Evolutionary conservation across 2,888 invertebrate genomes (phyloP), one percentile per base, ranked within the genome.

Genomic region (Drosophila meridionalis): DNA sequence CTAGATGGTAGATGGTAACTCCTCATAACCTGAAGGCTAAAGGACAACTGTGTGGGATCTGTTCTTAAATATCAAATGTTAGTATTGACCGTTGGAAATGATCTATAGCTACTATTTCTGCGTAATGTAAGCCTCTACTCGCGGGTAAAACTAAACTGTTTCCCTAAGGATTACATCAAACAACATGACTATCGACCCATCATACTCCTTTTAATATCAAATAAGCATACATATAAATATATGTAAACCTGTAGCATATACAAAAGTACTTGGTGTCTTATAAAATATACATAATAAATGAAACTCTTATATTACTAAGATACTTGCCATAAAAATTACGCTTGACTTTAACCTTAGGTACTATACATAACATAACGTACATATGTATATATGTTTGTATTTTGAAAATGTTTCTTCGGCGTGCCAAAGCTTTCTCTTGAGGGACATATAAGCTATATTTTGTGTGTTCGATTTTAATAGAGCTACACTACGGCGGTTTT

Each of bases 231-330:
- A 84, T 59, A 69, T 73, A 76, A 64, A 70, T 50, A 60, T 79
- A 69, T 84, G 87, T 83, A 78, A 73, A 88, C 69, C 67, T 83
- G 82, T 82, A 84, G 84, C 68, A 73, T 74, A 72, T 69, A 82
- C 77, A 88, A 79, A 80, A 87, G 69, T 72, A 85, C 75, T 84
- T 82, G 89, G 85, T 76, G 85, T 87, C 85, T 87, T 85, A 80
- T 80, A 84, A 83, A 83, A 83, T 82, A 82, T 80, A 76, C 67
- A 77, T 64, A 73, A 50, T 66, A 63, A 80, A 79, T 58, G 60
- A 66, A 76, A 69, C 68, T 81, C 81, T 78, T 78, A 62, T 59
- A 64, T 76, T 76, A 80, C 48, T 67, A 67, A 62, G 62, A 79
- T 70, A 78, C 43, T 66, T 78, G 58, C 68, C 73, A 59, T 69